Base-by-base conservation (phyloP, 2,113 vertebrate genomes). In the Narcine bancroftii region DNA sequence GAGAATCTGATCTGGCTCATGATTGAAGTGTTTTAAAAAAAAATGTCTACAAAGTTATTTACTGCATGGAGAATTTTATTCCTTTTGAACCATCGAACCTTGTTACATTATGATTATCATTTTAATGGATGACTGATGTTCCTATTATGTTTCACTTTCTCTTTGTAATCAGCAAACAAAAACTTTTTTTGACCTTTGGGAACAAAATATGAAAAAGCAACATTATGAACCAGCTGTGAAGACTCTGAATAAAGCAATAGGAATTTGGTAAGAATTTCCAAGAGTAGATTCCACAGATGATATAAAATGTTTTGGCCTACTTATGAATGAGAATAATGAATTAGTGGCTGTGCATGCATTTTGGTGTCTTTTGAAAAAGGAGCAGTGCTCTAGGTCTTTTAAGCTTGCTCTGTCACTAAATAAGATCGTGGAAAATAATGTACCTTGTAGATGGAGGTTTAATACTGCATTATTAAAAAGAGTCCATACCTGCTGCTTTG, bases 81-180 rank as follows among this genome's bases (percentile, higher is more conserved):
- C n/a, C n/a, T 13, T 42, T 29, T 81, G 42, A 81, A 83, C n/a
- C 26, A 83, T 45, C 26, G 66, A 24, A 60, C 9, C 9, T 60
- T 60, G 56, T 7, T 60, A 11, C 15, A 60, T 60, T 60, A n/a
- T n/a, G n/a, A n/a, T n/a, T n/a, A n/a, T n/a, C n/a, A n/a, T n/a
- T n/a, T n/a, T n/a, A n/a, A n/a, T n/a, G n/a, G n/a, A n/a, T n/a
- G n/a, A 83, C 53, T 50, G 36, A 45, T 19, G 21, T 66, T 66
- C 10, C 19, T 65, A 42, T 63, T 26, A 6, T 66, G 19, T 65
- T 63, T 42, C 29, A 65, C 36, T 89, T 39, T 89, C 15, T 39
- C 42, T 42, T 89, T 89, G 36, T 65, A n/a, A 69, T 47, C 65
- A 91, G 89, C 65, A 66, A 91, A 42, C 89, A 91, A 91, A 91